Percentiles rank a stretch among this genome's conserved stretches.
phyloP scores from a whole-genome alignment of 2,113 vertebrate species.

The Notothenia coriiceps region DNA sequence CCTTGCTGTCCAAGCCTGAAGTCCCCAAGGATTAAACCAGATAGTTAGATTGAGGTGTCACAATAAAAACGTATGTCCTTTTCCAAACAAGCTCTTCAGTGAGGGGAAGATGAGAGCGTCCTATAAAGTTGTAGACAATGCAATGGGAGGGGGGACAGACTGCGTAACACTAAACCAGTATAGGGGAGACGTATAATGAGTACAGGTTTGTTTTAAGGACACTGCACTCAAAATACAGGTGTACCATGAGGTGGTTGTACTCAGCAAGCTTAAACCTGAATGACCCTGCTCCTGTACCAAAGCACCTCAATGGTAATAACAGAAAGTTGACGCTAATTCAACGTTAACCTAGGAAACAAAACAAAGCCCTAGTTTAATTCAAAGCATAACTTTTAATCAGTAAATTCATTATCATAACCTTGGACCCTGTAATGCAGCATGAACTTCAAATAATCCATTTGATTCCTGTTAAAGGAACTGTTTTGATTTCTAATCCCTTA shows the following conservation, averaged over 20 bases:
- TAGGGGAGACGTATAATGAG: conserved; percentile 27
- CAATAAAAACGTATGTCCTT: background rate
- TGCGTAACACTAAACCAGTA: conserved; percentile 52
- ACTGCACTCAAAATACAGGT: conserved; percentile 32
- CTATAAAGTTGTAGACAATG: conserved; percentile 15
- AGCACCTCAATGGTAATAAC: background rate
- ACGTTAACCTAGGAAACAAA: too few relatives aligned
- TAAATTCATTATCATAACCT: background rate
- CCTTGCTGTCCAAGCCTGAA: conserved; percentile 31
- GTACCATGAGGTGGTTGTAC: background rate
- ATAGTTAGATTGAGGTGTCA: background rate
- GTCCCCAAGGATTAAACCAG: background rate
- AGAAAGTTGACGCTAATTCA: too few relatives aligned
- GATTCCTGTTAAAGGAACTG: background rate
- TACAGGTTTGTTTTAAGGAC: background rate
- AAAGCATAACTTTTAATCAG: too few relatives aligned
- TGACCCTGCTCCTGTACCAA: background rate
- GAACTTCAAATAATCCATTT: too few relatives aligned
- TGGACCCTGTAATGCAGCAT: background rate
- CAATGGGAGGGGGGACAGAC: conserved; percentile 18
- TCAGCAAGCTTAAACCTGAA: background rate
- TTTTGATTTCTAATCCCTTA: background rate
- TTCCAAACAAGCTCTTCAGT: background rate
- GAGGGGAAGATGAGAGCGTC: conserved; percentile 2
- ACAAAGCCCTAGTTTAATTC: too few relatives aligned